Conservation (phyloP, 1,140 invertebrate genomes). For the Cydia strobilella region DNA sequence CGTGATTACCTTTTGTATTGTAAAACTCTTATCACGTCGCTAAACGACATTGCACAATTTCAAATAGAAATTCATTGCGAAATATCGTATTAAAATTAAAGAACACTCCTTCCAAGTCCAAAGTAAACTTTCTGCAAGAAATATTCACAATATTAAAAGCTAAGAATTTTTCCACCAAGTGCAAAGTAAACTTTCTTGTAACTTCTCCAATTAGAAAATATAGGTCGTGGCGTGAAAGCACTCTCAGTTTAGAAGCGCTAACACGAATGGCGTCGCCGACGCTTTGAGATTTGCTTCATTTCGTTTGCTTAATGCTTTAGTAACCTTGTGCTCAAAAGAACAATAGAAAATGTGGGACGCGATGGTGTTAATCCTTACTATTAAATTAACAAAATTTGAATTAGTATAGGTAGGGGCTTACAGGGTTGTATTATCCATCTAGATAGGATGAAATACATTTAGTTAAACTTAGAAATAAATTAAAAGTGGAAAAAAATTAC, state of each 20-base stretch:
- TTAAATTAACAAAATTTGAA: no score
- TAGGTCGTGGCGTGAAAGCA: neutral
- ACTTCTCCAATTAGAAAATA: conserved; percentile 7
- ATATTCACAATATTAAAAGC: neutral
- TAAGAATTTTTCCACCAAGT: neutral
- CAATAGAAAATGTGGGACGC: neutral
- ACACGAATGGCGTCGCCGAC: neutral
- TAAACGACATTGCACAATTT: no score
- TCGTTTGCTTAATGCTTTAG: neutral
- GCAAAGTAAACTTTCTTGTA: conserved; percentile 14
- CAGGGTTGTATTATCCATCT: no score
- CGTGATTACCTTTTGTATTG: no score
- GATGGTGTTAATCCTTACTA: neutral
- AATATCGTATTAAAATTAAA: no score
- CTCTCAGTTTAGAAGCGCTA: neutral
- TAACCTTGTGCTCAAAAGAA: conserved; percentile 1
- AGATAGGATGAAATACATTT: no score
- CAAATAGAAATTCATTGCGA: no score
- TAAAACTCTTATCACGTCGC: no score
- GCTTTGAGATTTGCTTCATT: conserved; percentile 5
- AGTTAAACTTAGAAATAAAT: no score
- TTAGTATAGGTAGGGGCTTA: no score
- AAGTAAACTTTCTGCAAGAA: neutral
- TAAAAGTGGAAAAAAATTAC: no score
- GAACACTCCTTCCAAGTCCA: neutral